Percentiles rank a stretch among this genome's conserved stretches.
These are phyloP conservation scores for Pterostichus madidus DNA, from an alignment of 2,888 invertebrate species.

Conservation along the genomic window DNA sequence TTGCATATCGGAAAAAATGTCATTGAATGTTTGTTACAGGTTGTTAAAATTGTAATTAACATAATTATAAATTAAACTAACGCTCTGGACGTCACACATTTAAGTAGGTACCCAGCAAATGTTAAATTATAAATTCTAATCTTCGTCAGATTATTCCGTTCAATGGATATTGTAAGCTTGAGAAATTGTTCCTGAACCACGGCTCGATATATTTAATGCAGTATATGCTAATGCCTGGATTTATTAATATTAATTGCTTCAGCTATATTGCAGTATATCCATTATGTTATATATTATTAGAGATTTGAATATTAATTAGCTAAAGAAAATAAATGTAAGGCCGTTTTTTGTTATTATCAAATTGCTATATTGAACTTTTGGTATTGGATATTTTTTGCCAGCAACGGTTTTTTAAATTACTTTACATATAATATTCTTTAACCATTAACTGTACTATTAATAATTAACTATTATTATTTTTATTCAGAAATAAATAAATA, in stretches of 20 bases:
- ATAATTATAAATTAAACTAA: slow-evolving; percentile 60
- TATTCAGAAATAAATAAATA: too few species aligned
- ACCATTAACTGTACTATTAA: too few species aligned
- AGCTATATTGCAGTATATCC: background rate
- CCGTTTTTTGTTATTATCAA: background rate
- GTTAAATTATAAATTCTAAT: slow-evolving; percentile 39
- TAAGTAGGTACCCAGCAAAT: slow-evolving; percentile 41
- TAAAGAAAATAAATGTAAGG: too few species aligned
- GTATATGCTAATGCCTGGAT: slow-evolving; percentile 36
- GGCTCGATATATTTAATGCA: slow-evolving; percentile 39
- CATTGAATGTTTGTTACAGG: slow-evolving; percentile 60
- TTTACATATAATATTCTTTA: too few species aligned
- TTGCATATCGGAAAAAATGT: slow-evolving; percentile 66
- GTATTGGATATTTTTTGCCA: too few species aligned
- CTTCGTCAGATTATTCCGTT: slow-evolving; percentile 31
- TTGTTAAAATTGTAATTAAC: slow-evolving; percentile 60
- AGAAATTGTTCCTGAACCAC: slow-evolving; percentile 32
- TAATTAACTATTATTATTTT: too few species aligned
- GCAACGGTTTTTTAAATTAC: too few species aligned
- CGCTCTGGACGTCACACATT: slow-evolving; percentile 15
- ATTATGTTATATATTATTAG: background rate
- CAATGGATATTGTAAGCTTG: slow-evolving; percentile 39
- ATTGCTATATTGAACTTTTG: background rate
- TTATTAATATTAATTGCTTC: slow-evolving; percentile 44
- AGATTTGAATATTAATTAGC: slow-evolving; percentile 15